These are phyloP conservation scores for Leiothrix lutea DNA, from an alignment of 2,113 vertebrate species.

Conservation along the genomic window DNA sequence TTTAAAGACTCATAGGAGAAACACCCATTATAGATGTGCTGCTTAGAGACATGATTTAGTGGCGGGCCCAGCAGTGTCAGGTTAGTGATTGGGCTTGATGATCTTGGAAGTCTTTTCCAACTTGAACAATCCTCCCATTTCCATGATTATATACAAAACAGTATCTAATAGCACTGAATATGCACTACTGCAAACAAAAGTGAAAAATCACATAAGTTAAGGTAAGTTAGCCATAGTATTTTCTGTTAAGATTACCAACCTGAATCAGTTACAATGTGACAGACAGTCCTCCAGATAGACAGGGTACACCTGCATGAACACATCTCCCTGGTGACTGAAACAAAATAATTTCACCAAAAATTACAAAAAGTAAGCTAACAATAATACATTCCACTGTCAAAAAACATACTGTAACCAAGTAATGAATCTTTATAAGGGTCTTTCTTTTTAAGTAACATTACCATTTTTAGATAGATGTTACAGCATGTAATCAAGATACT, in stretches of 20 bases:
- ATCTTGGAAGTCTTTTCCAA: not conserved
- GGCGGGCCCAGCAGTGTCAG: fast-evolving
- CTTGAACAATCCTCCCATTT: not conserved
- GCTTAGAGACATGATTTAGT: not conserved
- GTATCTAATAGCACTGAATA: not conserved
- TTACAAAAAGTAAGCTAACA: not conserved
- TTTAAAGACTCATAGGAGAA: not conserved
- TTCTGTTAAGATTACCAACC: not conserved
- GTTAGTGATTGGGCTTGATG: not conserved
- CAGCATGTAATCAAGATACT: not conserved
- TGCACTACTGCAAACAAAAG: not conserved
- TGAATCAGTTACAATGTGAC: not conserved
- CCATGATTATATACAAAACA: not conserved
- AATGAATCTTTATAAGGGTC: not conserved
- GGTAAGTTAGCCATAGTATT: not conserved
- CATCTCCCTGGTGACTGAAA: not conserved
- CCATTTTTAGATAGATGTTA: not conserved
- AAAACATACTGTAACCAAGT: not conserved
- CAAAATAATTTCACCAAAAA: not conserved
- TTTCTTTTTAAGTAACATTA: not conserved
- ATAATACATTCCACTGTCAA: not conserved
- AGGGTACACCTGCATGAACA: not conserved
- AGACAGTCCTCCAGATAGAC: not conserved
- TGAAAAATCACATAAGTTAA: not conserved
- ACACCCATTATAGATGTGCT: not conserved